Evolutionary conservation across 1,140 invertebrate genomes (phyloP), one percentile per base, ranked within the genome.

Genomic region (Helicorthomorpha holstii): DNA sequence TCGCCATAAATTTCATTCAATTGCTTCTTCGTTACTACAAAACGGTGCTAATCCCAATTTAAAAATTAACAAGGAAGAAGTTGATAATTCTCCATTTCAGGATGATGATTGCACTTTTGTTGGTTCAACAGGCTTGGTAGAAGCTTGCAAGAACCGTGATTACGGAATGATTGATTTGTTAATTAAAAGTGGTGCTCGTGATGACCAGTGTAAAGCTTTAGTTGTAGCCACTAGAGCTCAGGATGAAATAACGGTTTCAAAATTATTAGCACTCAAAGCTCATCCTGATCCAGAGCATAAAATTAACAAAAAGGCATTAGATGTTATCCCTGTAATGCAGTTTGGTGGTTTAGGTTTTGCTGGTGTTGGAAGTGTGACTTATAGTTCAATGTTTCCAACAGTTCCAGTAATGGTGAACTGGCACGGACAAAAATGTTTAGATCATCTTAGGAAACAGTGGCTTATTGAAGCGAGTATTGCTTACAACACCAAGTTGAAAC

Each of bases 401-500:
- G 79, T 75, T 38, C 76, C 92, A 0, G 89, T 92, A 0, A 91
- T 92, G 76, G 78, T 98, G 2, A 89, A 93, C 67, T 98, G 94
- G 94, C 84, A 96, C 57, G 79, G 83, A 58, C 80, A 89, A 57
- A 76, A 79, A 48, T 80, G 80, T 63, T 74, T 80, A 23, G 78
- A 56, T 64, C 85, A 27, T 69, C 73, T 58, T 69, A 79, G 63
- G 49, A 75, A 83, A 27, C 79, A 86, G 48, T 97, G 91, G 89
- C 63, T 98, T 7, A 64, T 74, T 12, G 81, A 82, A 56, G 87
- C 89, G 0, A 83, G 86, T 2, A 63, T 91, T 24, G 77, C 82
- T 54, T 77, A 91, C 0, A 94, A 94, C 66, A 80, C 81, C 23
- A 84, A 83, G 60, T 64, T 95, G n/a, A 75, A 76, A 59, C 65